A percentile compares a stretch with the other conserved stretches of the same genome.
phyloP scores from a whole-genome alignment of 2,888 invertebrate genomes.

The Dastarcus helophoroides region DNA sequence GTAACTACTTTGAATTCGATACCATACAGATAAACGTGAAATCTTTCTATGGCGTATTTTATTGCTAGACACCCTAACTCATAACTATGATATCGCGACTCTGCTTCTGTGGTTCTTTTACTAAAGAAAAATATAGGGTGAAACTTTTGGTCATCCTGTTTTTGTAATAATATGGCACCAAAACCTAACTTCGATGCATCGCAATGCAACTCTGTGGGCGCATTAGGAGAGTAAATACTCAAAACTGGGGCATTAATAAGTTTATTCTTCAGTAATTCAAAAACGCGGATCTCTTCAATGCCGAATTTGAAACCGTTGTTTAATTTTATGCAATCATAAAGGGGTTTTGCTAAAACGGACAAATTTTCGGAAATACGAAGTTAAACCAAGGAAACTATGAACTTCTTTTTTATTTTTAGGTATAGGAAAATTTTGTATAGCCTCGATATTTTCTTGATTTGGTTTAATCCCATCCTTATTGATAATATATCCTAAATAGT shows the following conservation, averaged over 20 bases:
- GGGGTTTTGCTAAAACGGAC: constrained; percentile 19
- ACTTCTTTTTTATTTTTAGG: constrained; percentile 15
- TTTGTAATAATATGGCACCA: constrained; percentile 25
- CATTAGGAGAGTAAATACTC: constrained; percentile 20
- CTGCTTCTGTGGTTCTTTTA: constrained; percentile 20
- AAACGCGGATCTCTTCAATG: constrained; percentile 14
- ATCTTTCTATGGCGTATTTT: constrained; percentile 20
- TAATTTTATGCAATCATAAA: constrained; percentile 17
- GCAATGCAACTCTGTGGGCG: constrained; percentile 26
- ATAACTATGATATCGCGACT: constrained; percentile 26
- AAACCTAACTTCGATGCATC: constrained; percentile 25
- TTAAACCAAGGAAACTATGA: constrained; percentile 21
- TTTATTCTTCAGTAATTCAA: constrained; percentile 16
- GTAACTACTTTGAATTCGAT: constrained; percentile 22
- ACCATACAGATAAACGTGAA: constrained; percentile 22
- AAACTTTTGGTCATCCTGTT: constrained; percentile 19
- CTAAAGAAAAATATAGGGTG: constrained; percentile 27
- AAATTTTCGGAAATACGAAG: constrained; percentile 22
- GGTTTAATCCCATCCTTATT: constrained; percentile 13
- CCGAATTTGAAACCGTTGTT: constrained; percentile 18
- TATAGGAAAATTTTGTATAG: constrained; percentile 16
- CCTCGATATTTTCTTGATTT: constrained; percentile 10
- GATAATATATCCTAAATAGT: constrained; percentile 21
- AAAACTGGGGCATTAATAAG: constrained; percentile 20
- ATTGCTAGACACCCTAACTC: constrained; percentile 24